Evolutionary conservation across 2,888 invertebrate genomes (phyloP).

Genomic region (Phaonia tiefii): DNA sequence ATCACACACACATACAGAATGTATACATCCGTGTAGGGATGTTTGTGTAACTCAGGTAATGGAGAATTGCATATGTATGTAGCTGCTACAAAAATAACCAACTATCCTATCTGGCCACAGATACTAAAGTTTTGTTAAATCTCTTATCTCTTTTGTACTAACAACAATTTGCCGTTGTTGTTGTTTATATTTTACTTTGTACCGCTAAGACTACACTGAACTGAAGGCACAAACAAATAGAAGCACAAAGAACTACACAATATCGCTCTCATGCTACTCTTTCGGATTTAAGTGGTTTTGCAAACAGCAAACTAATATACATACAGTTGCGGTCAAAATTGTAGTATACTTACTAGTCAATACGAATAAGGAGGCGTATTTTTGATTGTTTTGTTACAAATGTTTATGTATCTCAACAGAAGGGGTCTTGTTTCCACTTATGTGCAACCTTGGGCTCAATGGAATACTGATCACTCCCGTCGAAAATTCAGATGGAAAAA

Average conservation of each 20-base stretch:
- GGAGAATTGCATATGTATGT: conserved; percentile 23
- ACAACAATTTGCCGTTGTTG: background rate
- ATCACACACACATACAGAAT: too few species aligned
- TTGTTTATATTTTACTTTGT: conserved; percentile 12
- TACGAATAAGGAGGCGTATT: too few species aligned
- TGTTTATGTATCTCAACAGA: conserved; percentile 1
- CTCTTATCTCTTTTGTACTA: background rate
- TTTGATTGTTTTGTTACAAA: background rate
- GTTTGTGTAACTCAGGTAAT: conserved; percentile 6
- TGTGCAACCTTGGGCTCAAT: too few species aligned
- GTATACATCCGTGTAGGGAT: conserved; percentile 11
- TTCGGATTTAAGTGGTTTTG: conserved; percentile 6
- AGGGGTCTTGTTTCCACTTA: background rate
- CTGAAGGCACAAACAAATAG: background rate
- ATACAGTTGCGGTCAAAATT: background rate
- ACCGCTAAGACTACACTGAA: conserved; percentile 10
- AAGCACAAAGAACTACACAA: background rate
- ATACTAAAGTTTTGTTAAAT: conserved; percentile 19
- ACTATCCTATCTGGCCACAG: conserved; percentile 23
- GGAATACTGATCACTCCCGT: too few species aligned
- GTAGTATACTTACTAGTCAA: background rate
- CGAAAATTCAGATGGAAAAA: too few species aligned
- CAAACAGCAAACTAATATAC: background rate
- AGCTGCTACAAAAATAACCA: background rate
- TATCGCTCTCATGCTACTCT: background rate